phyloP scores from a whole-genome alignment of 2,113 vertebrate genomes.

The Ammodytes marinus region DNA sequence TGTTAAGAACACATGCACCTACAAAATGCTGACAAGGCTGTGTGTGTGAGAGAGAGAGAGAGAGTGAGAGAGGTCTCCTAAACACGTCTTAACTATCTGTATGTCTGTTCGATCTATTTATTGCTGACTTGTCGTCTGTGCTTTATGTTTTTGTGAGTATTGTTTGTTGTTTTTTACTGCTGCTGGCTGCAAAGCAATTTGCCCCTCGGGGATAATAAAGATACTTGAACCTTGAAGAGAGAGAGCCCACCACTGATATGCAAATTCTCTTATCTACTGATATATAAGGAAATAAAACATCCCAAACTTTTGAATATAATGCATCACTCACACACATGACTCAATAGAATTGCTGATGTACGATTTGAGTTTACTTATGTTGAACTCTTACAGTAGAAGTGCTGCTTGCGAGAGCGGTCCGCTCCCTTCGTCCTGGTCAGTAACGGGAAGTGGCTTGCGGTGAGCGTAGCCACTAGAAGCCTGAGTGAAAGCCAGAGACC shows the following conservation, averaged over 20 bases:
- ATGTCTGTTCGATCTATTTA: too few relatives aligned
- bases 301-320: neutral
- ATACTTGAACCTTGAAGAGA: too few relatives aligned
- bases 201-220: too few relatives aligned
- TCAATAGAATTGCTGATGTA: neutral
- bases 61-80: neutral
- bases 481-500: constrained; percentile 64
- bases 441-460: constrained; percentile 80
- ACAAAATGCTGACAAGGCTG: constrained; percentile 6
- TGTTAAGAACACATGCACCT: constrained; percentile 1
- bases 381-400: constrained; percentile 24
- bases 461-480: constrained; percentile 58
- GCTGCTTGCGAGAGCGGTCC: constrained; percentile 28
- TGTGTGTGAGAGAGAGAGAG: neutral
- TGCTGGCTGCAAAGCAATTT: too few relatives aligned
- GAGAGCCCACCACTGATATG: neutral
- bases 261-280: constrained; percentile 1
- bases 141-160: too few relatives aligned
- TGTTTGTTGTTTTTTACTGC: too few relatives aligned
- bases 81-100: too few relatives aligned
- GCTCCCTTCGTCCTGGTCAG: constrained; percentile 57
- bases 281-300: neutral
- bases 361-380: constrained; percentile 9
- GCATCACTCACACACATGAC: neutral
- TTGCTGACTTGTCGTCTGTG: too few relatives aligned